Percentiles rank a stretch among this genome's conserved stretches.
These are phyloP conservation scores for Caenorhabditis remanei DNA, from an alignment of 1,140 invertebrate genomes.

Conservation along the genomic window DNA sequence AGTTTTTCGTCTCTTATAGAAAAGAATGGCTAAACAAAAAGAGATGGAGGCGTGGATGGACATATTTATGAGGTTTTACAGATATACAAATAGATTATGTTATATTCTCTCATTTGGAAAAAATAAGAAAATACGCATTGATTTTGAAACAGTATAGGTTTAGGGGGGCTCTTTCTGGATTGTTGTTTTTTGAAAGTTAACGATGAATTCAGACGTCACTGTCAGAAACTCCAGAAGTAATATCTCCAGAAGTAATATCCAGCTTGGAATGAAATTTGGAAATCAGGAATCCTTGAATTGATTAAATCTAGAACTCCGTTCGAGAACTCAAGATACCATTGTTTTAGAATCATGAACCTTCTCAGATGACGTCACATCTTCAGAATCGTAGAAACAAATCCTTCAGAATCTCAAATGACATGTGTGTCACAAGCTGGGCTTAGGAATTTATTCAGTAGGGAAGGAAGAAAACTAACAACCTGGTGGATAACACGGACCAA, in stretches of 20 bases:
- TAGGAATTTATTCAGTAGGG: neutral
- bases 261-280: too few species aligned
- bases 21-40: slow-evolving; percentile 40
- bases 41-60: neutral
- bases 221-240: too few species aligned
- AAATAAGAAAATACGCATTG: neutral
- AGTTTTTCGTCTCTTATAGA: neutral
- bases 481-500: slow-evolving; percentile 2
- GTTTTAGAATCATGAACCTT: neutral
- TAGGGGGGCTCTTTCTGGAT: too few species aligned
- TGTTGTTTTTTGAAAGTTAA: too few species aligned
- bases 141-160: too few species aligned
- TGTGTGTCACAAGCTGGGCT: slow-evolving; percentile 7
- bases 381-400: neutral
- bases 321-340: neutral
- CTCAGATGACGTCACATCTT: slow-evolving; percentile 11
- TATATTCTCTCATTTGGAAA: neutral
- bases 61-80: slow-evolving; percentile 38
- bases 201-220: too few species aligned
- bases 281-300: too few species aligned
- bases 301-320: too few species aligned
- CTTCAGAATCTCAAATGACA: slow-evolving; percentile 42
- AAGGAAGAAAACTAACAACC: neutral
- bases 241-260: too few species aligned
- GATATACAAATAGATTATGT: neutral